Percentiles rank a stretch among this genome's conserved stretches.
Conservation (phyloP, 2,797 vertebrate genomes). For the Helicolenus hilgendorfi region DNA sequence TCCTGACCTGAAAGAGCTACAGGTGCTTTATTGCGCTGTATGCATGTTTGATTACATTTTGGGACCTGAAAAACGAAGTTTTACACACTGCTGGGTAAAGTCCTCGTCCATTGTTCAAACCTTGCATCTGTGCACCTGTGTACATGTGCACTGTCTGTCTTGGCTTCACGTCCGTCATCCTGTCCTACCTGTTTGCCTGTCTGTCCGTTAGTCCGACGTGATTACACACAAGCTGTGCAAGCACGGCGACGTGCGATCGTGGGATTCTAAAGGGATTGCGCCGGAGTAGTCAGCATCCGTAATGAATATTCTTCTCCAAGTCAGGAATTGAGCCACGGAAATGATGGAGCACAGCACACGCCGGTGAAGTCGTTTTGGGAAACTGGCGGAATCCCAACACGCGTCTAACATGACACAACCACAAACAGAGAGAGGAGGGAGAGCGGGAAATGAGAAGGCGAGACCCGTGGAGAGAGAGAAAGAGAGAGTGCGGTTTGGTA, state of each 20-base stretch:
- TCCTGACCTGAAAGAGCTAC: background rate
- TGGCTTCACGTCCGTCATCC: slow-evolving; percentile 25
- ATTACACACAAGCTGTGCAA: slow-evolving; percentile 59
- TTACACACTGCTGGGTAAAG: background rate
- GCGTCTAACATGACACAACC: slow-evolving; percentile 37
- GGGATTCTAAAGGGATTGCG: slow-evolving; percentile 35
- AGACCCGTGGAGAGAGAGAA: background rate
- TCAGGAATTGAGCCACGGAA: slow-evolving; percentile 42
- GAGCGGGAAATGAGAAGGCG: background rate
- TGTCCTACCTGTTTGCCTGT: slow-evolving; percentile 21
- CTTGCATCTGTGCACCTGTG: slow-evolving; percentile 8
- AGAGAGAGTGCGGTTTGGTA: background rate
- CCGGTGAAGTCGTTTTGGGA: slow-evolving; percentile 51
- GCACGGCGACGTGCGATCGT: slow-evolving; percentile 22
- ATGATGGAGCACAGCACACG: slow-evolving; percentile 20
- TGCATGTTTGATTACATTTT: background rate
- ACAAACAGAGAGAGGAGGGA: slow-evolving; percentile 29
- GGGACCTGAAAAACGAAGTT: background rate
- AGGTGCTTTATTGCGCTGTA: background rate
- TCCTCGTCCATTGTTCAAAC: background rate
- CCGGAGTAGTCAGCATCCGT: slow-evolving; percentile 43
- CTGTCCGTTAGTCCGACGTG: slow-evolving; percentile 35
- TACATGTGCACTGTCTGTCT: slow-evolving; percentile 3
- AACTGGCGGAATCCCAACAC: slow-evolving; percentile 43
- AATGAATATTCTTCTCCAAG: slow-evolving; percentile 54